Base-by-base conservation (phyloP, 2,797 vertebrate genomes). In the Coendou prehensilis region DNA sequence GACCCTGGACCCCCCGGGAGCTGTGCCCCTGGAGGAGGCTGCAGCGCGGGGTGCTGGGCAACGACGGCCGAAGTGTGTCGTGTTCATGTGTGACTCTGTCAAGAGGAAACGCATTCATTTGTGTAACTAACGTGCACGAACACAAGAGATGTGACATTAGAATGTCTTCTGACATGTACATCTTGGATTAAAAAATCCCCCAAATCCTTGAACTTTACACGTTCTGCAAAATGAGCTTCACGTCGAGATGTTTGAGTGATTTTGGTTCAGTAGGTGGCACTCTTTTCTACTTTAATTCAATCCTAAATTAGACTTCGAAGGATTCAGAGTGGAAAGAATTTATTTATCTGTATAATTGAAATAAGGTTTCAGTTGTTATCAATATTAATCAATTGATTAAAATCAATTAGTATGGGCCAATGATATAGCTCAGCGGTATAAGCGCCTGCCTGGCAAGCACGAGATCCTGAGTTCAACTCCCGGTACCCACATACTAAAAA, bases 201-300 rank as follows among this genome's bases (percentile, higher is more conserved):
- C 59, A 57, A 23, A 82, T 87, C 22, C 28, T 80, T 67, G 54
- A 57, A 50, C n/a, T 96, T 92, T 23, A 28, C 18, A 52, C 33
- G 37, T 50, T 92, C 83, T 92, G 80, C 54, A 52, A 81, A 92
- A 85, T 59, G 45, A 92, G 61, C 5, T 89, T 63, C 54, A 64
- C 92, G 37, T 95, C 63, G 85, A 88, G 59, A 61, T 82, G 78
- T 64, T 75, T 75, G 91, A 45, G 33, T 80, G 83, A 76, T 23
- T 86, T 75, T 94, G 67, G 9, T 89, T 95, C 97, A 93, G 89
- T 87, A 97, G 97, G 80, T 96, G 96, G 95, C 97, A 85, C 95
- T 96, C 78, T 95, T 96, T 85, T 93, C 93, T 87, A 87, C 69
- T 93, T 94, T 93, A 96, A 83, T 59, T 81, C 64, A 75, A 7